Base-by-base conservation (phyloP, 2,888 invertebrate genomes). In the Criorhina ranunculi region DNA sequence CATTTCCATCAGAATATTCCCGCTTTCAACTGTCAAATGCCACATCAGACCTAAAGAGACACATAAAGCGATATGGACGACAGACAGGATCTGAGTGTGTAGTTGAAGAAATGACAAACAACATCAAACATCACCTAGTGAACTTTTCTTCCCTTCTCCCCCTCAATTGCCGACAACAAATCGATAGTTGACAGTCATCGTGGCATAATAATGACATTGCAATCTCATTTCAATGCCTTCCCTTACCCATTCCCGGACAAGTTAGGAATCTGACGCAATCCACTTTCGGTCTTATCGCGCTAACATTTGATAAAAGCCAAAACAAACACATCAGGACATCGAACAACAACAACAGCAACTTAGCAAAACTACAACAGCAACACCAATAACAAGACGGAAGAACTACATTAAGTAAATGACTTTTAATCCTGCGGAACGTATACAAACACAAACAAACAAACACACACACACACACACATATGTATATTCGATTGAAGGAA, bases 371-470 rank as follows among this genome's bases (percentile, higher is more conserved):
- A 31, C 53, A 55, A 11, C 12, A 57, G 35, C 15, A 51, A 44
- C n/a, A 37, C 15, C 24, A 72, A 67, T 67, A 78, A 72, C 72
- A 72, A 77, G 37, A 46, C 66, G 66, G 66, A 66, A 83, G 66
- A 73, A 78, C 82, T 78, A 78, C 82, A 83, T 83, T 83, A 83
- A 83, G 66, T 78, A 83, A 83, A 83, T 83, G 82, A 83, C 82
- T 83, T 78, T 83, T 72, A 73, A 83, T 83, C 82, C 82, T 73
- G 53, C 46, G 33, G 6, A 44, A 37, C 67, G 59, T 8, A 24
- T 40, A 44, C 29, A 55, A 2, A 31, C 12, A 51, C 29, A 64
- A 1, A 29, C 42, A 19, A 42, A 51, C 40, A 40, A 1, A 24
- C 24, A 24, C 24, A 24, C 42, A 19, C 51, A 51, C 40, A 40